A percentile compares a stretch with the other conserved stretches of the same genome.
Evolutionary conservation across 2,888 invertebrate species (phyloP).

Genomic region (Lapara coniferarum): DNA sequence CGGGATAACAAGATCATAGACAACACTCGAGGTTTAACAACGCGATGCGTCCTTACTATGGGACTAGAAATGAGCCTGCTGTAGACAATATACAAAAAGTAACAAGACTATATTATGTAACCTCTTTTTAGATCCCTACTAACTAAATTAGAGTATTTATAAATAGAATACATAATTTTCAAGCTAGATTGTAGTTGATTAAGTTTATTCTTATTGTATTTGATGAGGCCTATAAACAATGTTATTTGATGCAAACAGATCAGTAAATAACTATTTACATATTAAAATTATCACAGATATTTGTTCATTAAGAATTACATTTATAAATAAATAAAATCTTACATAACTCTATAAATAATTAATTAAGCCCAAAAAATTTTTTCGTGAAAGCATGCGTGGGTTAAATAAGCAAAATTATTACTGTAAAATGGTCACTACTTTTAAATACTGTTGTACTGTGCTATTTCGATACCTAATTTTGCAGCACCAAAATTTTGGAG

Average conservation of each 20-base stretch:
- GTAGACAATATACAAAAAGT: constrained; percentile 33
- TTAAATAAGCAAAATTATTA: neutral
- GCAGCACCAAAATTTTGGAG: too few species aligned
- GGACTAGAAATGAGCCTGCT: constrained; percentile 34
- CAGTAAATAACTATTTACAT: too few species aligned
- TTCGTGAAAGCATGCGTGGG: neutral
- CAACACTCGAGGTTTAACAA: constrained; percentile 55
- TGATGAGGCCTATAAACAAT: too few species aligned
- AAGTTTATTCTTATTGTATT: too few species aligned
- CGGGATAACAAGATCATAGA: constrained; percentile 50
- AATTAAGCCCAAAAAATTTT: neutral
- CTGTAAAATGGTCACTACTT: neutral
- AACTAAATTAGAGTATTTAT: too few species aligned
- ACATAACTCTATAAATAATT: neutral
- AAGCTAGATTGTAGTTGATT: too few species aligned
- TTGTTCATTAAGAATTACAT: too few species aligned
- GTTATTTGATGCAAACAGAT: too few species aligned
- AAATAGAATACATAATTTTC: too few species aligned
- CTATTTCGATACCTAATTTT: neutral
- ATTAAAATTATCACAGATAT: too few species aligned
- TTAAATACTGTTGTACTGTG: neutral
- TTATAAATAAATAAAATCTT: too few species aligned
- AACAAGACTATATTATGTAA: constrained; percentile 20
- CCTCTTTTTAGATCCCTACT: neutral
- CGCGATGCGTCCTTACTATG: constrained; percentile 48